phyloP scores from a whole-genome alignment of 2,797 vertebrate species.

The Lophius americanus region DNA sequence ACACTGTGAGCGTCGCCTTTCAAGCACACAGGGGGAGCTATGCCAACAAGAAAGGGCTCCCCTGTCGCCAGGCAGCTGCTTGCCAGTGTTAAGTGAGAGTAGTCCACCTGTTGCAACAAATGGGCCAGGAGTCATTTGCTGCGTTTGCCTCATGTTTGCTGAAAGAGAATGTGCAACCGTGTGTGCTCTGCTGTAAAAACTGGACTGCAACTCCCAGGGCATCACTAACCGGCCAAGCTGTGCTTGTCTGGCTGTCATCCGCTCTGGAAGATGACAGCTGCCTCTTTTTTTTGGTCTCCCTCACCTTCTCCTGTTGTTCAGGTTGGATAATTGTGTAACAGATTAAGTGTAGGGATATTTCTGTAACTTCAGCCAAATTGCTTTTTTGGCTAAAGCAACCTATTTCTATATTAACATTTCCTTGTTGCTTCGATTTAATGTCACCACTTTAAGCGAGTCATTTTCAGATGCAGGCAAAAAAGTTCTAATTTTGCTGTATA shows the following conservation, averaged over 20 bases:
- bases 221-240: slow-evolving; percentile 53
- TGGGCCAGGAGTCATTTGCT: slow-evolving; percentile 55
- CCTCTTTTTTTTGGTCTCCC: slow-evolving; percentile 38
- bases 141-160: slow-evolving; percentile 47
- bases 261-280: slow-evolving; percentile 57
- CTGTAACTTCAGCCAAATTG: background rate
- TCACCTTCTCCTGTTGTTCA: slow-evolving; percentile 22
- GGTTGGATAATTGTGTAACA: slow-evolving; percentile 3
- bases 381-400: too few species aligned
- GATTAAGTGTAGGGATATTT: background rate
- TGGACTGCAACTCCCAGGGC: background rate
- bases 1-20: slow-evolving; percentile 39
- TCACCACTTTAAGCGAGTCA: background rate
- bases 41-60: slow-evolving; percentile 61
- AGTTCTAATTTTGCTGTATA: too few species aligned
- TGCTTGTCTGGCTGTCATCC: slow-evolving; percentile 50
- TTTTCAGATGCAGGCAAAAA: background rate
- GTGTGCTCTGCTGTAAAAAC: slow-evolving; percentile 53
- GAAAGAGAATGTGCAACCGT: slow-evolving; percentile 48
- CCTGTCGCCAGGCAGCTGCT: slow-evolving; percentile 69
- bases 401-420: background rate
- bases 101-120: slow-evolving; percentile 75
- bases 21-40: slow-evolving; percentile 43
- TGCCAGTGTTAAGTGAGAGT: slow-evolving; percentile 52
- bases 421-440: background rate